Percentiles rank a stretch among this genome's conserved stretches.
Conservation (phyloP, 2,113 vertebrate species). For the Ptilonorhynchus violaceus region DNA sequence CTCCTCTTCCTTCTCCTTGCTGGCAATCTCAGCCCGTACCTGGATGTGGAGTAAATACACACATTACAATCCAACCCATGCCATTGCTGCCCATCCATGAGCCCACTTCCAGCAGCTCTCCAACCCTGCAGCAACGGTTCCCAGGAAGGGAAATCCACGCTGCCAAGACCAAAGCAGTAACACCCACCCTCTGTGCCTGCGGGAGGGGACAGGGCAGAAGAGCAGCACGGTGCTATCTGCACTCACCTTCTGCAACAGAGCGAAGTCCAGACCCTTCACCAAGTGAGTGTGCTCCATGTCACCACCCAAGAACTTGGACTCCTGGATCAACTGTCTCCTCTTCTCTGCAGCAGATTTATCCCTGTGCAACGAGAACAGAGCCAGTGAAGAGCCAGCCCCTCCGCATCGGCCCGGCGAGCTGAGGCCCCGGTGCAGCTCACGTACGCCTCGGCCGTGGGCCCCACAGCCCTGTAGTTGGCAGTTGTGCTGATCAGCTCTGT, state of each 20-base stretch:
- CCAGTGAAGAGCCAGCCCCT: not conserved
- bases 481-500: constrained; percentile 97
- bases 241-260: constrained; percentile 92
- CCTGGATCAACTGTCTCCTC: constrained; percentile 95
- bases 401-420: accelerated
- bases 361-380: constrained; percentile 36
- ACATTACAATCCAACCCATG: not conserved
- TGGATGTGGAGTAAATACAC: constrained; percentile 18
- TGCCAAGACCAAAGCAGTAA: not conserved
- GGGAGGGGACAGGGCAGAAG: accelerated
- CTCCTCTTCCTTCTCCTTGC: constrained; percentile 96
- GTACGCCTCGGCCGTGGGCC: constrained; percentile 93
- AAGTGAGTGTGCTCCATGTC: constrained; percentile 99
- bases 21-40: constrained; percentile 97
- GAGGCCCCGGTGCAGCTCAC: not conserved
- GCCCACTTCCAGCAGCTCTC: not conserved
- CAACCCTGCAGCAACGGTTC: not conserved
- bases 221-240: accelerated
- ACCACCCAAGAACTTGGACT: constrained; percentile 99
- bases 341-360: constrained; percentile 98
- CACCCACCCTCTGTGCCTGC: not conserved
- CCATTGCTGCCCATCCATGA: not conserved
- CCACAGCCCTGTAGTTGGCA: constrained; percentile 94
- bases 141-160: not conserved
- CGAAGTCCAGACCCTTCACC: constrained; percentile 98